These are phyloP conservation scores for Phymastichus coffea DNA, from an alignment of 1,140 invertebrate species.

Conservation along the genomic window DNA sequence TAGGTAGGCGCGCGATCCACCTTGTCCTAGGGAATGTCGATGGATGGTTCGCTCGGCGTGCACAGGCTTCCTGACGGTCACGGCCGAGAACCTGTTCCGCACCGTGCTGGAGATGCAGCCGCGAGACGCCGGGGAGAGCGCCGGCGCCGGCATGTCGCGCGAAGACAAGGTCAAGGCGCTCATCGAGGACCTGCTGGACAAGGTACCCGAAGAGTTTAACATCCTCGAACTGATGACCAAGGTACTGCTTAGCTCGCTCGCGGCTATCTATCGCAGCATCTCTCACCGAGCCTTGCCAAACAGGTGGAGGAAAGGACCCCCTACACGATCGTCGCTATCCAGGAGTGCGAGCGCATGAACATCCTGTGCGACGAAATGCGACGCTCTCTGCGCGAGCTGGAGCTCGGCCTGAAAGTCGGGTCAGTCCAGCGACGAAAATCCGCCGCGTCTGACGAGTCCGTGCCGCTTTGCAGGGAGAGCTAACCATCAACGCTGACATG, in stretches of 20 bases:
- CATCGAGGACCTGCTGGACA: conserved; percentile 87
- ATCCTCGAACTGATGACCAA: conserved; percentile 82
- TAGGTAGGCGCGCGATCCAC: conserved; percentile 60
- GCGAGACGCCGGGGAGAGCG: conserved; percentile 70
- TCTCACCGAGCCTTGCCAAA: background rate
- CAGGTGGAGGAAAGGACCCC: conserved; percentile 83
- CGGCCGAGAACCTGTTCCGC: conserved; percentile 83
- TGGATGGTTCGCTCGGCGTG: no score
- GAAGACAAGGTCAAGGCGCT: conserved; percentile 83
- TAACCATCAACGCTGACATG: conserved; percentile 92
- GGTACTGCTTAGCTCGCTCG: conserved; percentile 39
- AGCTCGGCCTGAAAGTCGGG: conserved; percentile 82
- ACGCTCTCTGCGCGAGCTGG: conserved; percentile 80
- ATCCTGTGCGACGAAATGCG: conserved; percentile 77
- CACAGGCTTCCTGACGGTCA: conserved; percentile 74
- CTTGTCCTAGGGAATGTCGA: no score
- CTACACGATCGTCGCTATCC: conserved; percentile 88
- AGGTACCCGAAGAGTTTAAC: conserved; percentile 87
- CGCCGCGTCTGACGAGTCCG: background rate
- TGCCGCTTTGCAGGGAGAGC: conserved; percentile 73
- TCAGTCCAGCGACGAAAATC: background rate
- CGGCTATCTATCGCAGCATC: background rate
- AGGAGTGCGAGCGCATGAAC: conserved; percentile 97
- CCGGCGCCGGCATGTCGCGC: conserved; percentile 65
- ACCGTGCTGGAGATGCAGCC: conserved; percentile 93